Evolutionary conservation across 2,888 invertebrate species (phyloP), one percentile per base, ranked within the genome.

Genomic region (Pandemis corylana): DNA sequence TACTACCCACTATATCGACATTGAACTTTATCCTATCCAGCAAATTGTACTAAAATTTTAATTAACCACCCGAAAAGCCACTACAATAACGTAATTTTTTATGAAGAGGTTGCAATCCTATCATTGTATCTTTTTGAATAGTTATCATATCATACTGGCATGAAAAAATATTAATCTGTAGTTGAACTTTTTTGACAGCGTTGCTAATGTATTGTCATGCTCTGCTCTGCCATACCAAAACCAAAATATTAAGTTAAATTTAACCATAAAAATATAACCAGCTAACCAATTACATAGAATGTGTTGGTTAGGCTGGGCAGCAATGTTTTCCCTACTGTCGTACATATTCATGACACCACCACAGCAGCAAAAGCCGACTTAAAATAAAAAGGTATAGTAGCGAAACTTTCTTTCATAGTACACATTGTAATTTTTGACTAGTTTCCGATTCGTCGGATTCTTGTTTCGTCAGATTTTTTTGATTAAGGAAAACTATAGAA

Each of bases 241-340:
- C 64, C 44, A 71, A 71, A 59, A 46, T 15, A 71, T 66, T 28
- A 56, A 68, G 28, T 36, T 36, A 4, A 36, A 36, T 36, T 51
- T 68, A 62, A 41, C 10, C 10, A 36, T 12, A 72, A 64, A 7
- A 44, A 79, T 74, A 67, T 68, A 61, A 44, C 78, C 77, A 79
- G 73, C 66, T 66, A 59, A 36, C 78, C 77, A 78, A 79, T 70
- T 5, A 82, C 20, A 20, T 20, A 20, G 81, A 81, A 91, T 91
- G 90, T 91, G 90, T 80, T 92, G 90, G 91, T 78, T 92, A 78
- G 92, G 88, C 46, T 92, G 92, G 92, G 90, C 91, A n/a, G 77
- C 90, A 15, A 90, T 89, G 2, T 84, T 92, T 80, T 89, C 91
- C 9, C 70, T 92, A 42, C 77, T 92, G 15, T 91, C 91, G 0